Percentiles rank a stretch among this genome's conserved stretches.
These are phyloP conservation scores for Atopsyche davidsoni DNA, from an alignment of 1,140 invertebrate species.

Conservation along the genomic window DNA sequence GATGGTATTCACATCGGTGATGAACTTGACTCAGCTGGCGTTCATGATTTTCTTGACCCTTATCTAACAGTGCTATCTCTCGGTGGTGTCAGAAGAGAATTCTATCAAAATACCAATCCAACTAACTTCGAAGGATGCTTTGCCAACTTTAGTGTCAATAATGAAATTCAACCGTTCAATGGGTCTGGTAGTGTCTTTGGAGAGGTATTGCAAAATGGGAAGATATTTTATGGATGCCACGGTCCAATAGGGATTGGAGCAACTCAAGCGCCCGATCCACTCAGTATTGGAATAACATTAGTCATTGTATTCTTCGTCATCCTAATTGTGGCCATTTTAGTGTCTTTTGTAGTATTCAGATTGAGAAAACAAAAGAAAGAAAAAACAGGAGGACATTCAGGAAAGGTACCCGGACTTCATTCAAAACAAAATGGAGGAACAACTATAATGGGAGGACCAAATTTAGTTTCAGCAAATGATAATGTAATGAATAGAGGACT, in stretches of 20 bases:
- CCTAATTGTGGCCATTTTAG: slow-evolving; percentile 77
- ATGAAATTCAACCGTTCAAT: slow-evolving; percentile 82
- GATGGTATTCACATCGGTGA: slow-evolving; percentile 69
- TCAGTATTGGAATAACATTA: slow-evolving; percentile 84
- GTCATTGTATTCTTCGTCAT: slow-evolving; percentile 93
- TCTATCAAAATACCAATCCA: slow-evolving; percentile 46
- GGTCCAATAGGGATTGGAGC: slow-evolving; percentile 66
- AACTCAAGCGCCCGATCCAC: slow-evolving; percentile 71
- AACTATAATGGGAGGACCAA: slow-evolving; percentile 48
- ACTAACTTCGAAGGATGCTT: slow-evolving; percentile 80
- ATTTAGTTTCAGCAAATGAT: slow-evolving; percentile 51
- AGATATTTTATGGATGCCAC: slow-evolving; percentile 61
- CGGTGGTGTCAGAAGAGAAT: slow-evolving; percentile 62
- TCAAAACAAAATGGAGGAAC: slow-evolving; percentile 60
- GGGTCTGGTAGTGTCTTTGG: slow-evolving; percentile 75
- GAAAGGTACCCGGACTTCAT: slow-evolving; percentile 51
- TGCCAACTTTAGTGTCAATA: slow-evolving; percentile 82
- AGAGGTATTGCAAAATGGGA: slow-evolving; percentile 61
- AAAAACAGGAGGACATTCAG: slow-evolving; percentile 57
- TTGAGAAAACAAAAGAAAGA: slow-evolving; percentile 78
- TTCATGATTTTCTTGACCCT: slow-evolving; percentile 88
- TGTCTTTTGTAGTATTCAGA: slow-evolving; percentile 84
- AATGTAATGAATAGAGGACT: slow-evolving; percentile 51
- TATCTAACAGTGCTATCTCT: slow-evolving; percentile 74
- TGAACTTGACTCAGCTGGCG: slow-evolving; percentile 73